Percentiles rank a stretch among this genome's conserved stretches.
Conservation (phyloP, 2,888 invertebrate species). For the Bembecia ichneumoniformis region DNA sequence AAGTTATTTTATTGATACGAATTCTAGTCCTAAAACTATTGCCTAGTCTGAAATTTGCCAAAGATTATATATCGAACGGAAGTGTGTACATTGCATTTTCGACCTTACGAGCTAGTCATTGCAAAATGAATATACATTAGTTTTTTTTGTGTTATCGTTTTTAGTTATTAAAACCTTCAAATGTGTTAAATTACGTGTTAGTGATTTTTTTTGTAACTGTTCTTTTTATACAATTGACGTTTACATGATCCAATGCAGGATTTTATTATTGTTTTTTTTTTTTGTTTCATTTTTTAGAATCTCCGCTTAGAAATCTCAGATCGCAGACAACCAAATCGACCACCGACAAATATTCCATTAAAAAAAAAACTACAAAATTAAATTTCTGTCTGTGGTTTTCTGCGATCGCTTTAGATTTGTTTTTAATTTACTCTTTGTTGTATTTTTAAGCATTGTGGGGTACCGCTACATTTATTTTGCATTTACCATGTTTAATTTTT, state of each 20-base stretch:
- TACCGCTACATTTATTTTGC: conserved; percentile 25
- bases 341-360: neutral
- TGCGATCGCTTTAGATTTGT: neutral
- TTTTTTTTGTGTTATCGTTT: conserved; percentile 6
- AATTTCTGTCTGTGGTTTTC: too few species aligned
- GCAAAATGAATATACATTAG: conserved; percentile 13
- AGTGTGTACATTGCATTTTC: conserved; percentile 17
- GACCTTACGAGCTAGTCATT: conserved; percentile 58
- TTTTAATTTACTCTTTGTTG: neutral
- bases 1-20: conserved; percentile 5
- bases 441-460: conserved; percentile 13
- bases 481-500: conserved; percentile 1
- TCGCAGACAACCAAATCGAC: neutral
- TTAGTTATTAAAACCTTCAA: neutral
- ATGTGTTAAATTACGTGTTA: too few species aligned
- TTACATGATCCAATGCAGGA: conserved; percentile 38
- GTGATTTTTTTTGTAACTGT: conserved; percentile 3
- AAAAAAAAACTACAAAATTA: too few species aligned
- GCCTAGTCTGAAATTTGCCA: conserved; percentile 41
- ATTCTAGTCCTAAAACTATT: conserved; percentile 29
- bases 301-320: conserved; percentile 1
- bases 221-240: conserved; percentile 3
- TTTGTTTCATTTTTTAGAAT: conserved; percentile 17
- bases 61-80: conserved; percentile 25
- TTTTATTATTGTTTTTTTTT: conserved; percentile 27